Evolutionary conservation across 2,888 invertebrate genomes (phyloP), one percentile per base, ranked within the genome.

Genomic region (Andrena fulva): DNA sequence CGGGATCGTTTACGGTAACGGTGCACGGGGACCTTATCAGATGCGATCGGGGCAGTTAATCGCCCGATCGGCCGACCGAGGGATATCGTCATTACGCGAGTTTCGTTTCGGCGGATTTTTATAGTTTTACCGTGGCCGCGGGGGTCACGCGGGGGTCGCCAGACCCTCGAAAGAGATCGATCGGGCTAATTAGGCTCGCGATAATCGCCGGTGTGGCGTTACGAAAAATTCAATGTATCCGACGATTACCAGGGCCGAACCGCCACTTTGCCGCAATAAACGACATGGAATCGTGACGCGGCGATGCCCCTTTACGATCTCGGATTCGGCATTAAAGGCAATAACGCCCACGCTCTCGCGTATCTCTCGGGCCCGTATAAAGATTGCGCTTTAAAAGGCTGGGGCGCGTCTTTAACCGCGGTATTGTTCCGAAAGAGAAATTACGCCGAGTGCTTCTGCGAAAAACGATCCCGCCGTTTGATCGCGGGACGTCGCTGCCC

Each of bases 211-310:
- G 69, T 70, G 52, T 69, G 82, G 80, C 71, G 76, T 73, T 70
- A 81, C 81, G 73, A 77, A 64, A 86, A 84, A 86, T 86, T 79
- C 63, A 77, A 84, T 73, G 75, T 64, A 42, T 74, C 63, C 59
- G 42, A 35, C 35, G 64, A 59, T 82, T 66, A 72, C 54, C 52
- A 48, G 48, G 16, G 12, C 60, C 42, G 71, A 80, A 62, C 77
- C 77, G 64, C 70, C 80, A 86, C 71, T 84, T 86, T 85, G 63
- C 52, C 16, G 82, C 72, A 76, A 85, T 87, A 86, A 87, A 79
- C 67, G 75, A 85, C 69, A 64, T 80, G 70, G 75, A 77, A 20
- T 87, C 86, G 82, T 84, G 84, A 87, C 56, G 80, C 60, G 52
- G 54, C 50, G 62, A 60, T 80, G 62, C 60, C 60, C 56, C 62